Conservation (phyloP, 1,140 invertebrate genomes). For the Asobara japonica region DNA sequence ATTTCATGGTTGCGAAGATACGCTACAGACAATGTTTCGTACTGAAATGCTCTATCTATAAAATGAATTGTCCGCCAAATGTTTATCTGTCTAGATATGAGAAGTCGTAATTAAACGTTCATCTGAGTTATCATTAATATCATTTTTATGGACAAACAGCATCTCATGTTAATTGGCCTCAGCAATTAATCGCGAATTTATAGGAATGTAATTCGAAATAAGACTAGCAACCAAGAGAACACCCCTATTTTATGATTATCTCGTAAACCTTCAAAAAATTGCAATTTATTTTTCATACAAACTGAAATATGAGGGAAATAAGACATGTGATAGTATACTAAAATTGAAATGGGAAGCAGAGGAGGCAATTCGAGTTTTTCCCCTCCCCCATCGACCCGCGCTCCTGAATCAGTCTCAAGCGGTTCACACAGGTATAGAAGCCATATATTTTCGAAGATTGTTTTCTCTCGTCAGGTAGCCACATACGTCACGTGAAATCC, state of each 20-base stretch:
- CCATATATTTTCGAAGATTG: constrained; percentile 67
- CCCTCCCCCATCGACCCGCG: no score
- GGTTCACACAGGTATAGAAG: constrained; percentile 31
- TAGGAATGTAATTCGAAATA: neutral
- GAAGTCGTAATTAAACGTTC: no score
- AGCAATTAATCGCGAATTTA: no score
- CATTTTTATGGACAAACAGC: no score
- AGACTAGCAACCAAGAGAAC: neutral
- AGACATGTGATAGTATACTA: neutral
- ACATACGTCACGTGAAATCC: constrained; percentile 65
- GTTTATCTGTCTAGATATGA: no score
- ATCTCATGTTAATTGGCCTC: no score
- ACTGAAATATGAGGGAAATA: neutral
- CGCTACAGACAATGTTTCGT: no score
- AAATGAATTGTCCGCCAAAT: no score
- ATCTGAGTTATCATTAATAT: no score
- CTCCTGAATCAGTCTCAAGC: constrained; percentile 9
- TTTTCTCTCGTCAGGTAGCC: constrained; percentile 68
- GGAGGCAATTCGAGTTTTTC: neutral
- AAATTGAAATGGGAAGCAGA: neutral
- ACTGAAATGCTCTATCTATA: no score
- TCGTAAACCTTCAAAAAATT: neutral
- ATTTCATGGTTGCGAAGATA: no score
- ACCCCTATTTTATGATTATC: neutral
- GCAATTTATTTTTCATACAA: neutral